Base-by-base conservation (phyloP, 2,888 invertebrate genomes). In the Tineola bisselliella region DNA sequence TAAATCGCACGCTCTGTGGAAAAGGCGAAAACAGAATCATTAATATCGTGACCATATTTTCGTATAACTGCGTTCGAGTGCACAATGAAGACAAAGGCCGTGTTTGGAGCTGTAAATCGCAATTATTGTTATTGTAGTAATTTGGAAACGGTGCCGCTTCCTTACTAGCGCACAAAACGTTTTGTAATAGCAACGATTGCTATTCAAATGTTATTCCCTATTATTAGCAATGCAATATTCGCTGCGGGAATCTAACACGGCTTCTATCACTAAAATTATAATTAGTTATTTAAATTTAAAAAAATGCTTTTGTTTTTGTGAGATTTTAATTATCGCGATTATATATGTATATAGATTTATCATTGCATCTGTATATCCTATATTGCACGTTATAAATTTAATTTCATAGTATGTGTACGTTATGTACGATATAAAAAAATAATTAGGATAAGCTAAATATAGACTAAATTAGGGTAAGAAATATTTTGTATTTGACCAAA, bases 31-130 rank as follows among this genome's bases (percentile, higher is more conserved):
- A 54, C 25, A 12, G 5, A 25, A 25, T 25, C 25, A 54, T 54
- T 54, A 54, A 54, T 48, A 54, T 18, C 54, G n/a, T 2, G 11
- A n/a, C 54, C 18, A 54, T 54, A 54, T 54, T 54, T 54, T 58
- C 18, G 31, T 58, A n/a, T 33, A 58, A 58, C 18, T 58, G 58
- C 33, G 31, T 11, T 17, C 18, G 33, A 58, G 33, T 33, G 12
- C 19, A 31, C 72, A 79, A 76, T 75, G 76, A 77, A 81, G 81
- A 76, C 75, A 71, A 60, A 60, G 76, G 70, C 70, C 70, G 73
- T 76, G 76, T 77, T 82, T 79, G 74, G 75, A 73, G 70, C 69
- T 70, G 77, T 76, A 78, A 80, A 79, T 79, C 77, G 79, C 80
- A 81, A 83, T 83, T 82, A 82, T 77, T 72, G 75, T 81, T 80